A percentile compares a stretch with the other conserved stretches of the same genome.
Conservation (phyloP, 2,888 invertebrate species). For the Pristionchus arcanus region DNA sequence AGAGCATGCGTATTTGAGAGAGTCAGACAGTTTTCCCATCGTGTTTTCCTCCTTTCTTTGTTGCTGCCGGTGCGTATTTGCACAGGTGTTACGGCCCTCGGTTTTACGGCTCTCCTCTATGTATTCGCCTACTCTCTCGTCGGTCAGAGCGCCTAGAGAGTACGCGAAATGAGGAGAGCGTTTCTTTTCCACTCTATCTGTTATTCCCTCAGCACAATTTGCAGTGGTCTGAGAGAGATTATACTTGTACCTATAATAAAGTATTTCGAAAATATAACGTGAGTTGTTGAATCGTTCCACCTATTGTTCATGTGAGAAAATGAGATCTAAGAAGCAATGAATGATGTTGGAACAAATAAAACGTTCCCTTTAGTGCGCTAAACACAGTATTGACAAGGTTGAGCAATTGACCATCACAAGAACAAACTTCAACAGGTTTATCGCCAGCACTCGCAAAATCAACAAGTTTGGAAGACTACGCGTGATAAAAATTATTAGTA, state of each 20-base stretch:
- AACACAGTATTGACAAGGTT: too few species aligned
- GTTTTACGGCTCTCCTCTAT: neutral
- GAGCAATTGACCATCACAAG: too few species aligned
- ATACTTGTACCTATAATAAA: neutral
- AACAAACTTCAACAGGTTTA: constrained; percentile 32
- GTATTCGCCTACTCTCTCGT: too few species aligned
- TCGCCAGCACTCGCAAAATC: constrained; percentile 14
- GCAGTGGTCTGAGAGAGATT: neutral
- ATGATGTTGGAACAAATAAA: too few species aligned
- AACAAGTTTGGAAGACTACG: constrained; percentile 26
- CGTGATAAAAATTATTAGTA: neutral
- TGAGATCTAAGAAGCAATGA: too few species aligned
- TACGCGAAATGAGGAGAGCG: neutral
- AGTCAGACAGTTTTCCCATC: neutral
- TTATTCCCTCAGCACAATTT: neutral
- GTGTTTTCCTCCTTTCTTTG: constrained; percentile 32
- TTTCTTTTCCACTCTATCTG: neutral
- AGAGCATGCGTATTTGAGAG: too few species aligned
- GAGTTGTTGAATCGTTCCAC: too few species aligned
- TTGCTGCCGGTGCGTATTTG: neutral
- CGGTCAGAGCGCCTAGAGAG: too few species aligned
- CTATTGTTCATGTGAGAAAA: too few species aligned
- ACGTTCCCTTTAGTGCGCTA: too few species aligned
- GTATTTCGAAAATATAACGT: neutral
- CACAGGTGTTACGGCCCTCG: neutral